Evolutionary conservation across 2,888 invertebrate genomes (phyloP), one percentile per base, ranked within the genome.

Genomic region (Elmis aenea): DNA sequence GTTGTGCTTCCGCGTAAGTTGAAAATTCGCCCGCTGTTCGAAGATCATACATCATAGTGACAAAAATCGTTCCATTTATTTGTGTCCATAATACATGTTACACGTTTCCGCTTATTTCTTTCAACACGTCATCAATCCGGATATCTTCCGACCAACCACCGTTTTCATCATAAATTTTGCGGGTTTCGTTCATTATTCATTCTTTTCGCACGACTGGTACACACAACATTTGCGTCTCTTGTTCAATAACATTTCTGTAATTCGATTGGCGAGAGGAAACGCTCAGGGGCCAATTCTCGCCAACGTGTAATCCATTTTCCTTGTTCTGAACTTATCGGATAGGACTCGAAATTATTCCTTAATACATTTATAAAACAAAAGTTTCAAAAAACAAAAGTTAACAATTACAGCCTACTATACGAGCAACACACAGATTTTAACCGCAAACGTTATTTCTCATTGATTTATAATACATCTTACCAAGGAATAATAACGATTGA

Each of bases 161-260:
- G 24, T 28, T 44, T 32, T 36, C 33, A 29, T 44, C 45, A 45
- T 51, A 51, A 50, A 50, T 51, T 51, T 45, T 34, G 28, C 33
- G 31, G 40, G 38, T 45, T 44, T 51, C 44, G 50, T 51, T 53
- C 50, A 51, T 53, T 51, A 51, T 51, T 52, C 52, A 50, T 52
- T 46, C 46, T 46, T 49, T 18, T 24, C 26, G 20, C 13, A 26
- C 33, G 18, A 8, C 5, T 8, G 18, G 8, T 6, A 18, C 18
- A 18, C 8, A 5, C 18, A 18, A 18, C 18, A 18, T 18, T 18
- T 8, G 18, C 18, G 18, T 18, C 18, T 8, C 18, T 6, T 8
- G 18, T 18, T 18, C 18, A 18, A 18, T 18, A 18, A 18, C 18
- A 18, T 18, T 18, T 18, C 8, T 8, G 18, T 18, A 18, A 18